Percentiles rank a stretch among this genome's conserved stretches.
Conservation (phyloP, 64 coral and sea anemone species). For the Catalaphyllia jardinei region DNA sequence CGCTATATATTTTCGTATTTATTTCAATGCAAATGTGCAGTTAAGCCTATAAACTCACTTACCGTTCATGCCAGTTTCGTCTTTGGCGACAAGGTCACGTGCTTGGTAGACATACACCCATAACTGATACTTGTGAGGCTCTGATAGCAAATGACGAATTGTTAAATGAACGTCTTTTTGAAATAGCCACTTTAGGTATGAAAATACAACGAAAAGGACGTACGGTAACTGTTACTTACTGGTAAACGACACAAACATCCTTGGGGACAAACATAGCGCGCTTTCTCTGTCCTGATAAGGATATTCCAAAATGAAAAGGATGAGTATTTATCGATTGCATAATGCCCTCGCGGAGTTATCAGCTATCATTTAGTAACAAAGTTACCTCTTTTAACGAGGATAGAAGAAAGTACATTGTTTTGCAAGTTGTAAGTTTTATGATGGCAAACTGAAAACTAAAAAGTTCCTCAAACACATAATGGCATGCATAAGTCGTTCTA, state of each 20-base stretch:
- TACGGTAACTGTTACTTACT: constrained; percentile 50
- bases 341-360: no score
- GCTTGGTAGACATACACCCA: constrained; percentile 93
- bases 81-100: constrained; percentile 74
- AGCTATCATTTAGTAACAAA: no score
- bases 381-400: no score
- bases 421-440: not conserved
- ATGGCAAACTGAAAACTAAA: no score
- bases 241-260: constrained; percentile 90
- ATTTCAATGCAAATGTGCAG: no score
- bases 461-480: no score
- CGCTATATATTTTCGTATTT: no score
- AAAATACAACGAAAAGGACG: not conserved
- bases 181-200: not conserved
- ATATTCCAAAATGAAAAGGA: not conserved
- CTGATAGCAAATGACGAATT: not conserved
- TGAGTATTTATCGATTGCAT: no score
- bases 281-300: constrained; percentile 22
- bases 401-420: no score
- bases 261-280: constrained; percentile 45
- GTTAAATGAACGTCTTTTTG: not conserved
- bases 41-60: not conserved
- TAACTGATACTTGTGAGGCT: constrained; percentile 76
- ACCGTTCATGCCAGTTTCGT: constrained; percentile 92
- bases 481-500: no score